Percentiles rank a stretch among this genome's conserved stretches.
Conservation (phyloP, 2,888 invertebrate species). For the Caenorhabditis sp. region DNA sequence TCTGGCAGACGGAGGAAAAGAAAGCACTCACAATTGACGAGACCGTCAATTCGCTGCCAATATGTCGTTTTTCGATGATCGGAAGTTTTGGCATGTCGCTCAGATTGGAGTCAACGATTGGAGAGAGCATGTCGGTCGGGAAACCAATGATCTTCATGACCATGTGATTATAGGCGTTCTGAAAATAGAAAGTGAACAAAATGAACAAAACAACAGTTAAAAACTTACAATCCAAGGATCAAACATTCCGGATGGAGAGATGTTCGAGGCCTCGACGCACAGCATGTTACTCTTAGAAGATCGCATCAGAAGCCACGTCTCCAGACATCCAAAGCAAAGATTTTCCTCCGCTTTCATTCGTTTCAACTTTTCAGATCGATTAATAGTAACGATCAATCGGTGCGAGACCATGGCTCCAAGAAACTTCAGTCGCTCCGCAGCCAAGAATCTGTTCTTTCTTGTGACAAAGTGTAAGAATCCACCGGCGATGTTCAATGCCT, state of each 20-base stretch:
- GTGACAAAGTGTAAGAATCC: constrained; percentile 88
- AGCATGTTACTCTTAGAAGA: constrained; percentile 83
- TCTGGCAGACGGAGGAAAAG: not conserved
- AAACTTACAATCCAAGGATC: constrained; percentile 90
- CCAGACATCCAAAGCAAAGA: constrained; percentile 89
- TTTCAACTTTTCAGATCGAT: constrained; percentile 85
- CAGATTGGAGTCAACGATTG: constrained; percentile 77
- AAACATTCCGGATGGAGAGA: constrained; percentile 93
- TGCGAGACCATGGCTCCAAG: constrained; percentile 79
- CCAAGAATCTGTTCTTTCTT: constrained; percentile 90
- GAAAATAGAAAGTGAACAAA: constrained; percentile 22
- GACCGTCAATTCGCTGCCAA: constrained; percentile 90
- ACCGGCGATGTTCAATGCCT: constrained; percentile 31
- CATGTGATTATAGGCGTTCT: constrained; percentile 90
- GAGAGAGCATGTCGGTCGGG: constrained; percentile 89
- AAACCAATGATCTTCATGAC: constrained; percentile 88
- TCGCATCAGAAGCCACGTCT: constrained; percentile 94
- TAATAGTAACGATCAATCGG: constrained; percentile 75
- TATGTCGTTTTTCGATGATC: constrained; percentile 87
- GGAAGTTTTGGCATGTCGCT: constrained; percentile 87
- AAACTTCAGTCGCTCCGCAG: constrained; percentile 89
- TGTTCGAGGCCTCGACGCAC: constrained; percentile 93
- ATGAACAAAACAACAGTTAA: not conserved
- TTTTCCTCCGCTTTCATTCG: constrained; percentile 87
- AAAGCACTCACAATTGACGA: constrained; percentile 87